Evolutionary conservation across 2,113 vertebrate species (phyloP).

Genomic region (Sitta europaea): DNA sequence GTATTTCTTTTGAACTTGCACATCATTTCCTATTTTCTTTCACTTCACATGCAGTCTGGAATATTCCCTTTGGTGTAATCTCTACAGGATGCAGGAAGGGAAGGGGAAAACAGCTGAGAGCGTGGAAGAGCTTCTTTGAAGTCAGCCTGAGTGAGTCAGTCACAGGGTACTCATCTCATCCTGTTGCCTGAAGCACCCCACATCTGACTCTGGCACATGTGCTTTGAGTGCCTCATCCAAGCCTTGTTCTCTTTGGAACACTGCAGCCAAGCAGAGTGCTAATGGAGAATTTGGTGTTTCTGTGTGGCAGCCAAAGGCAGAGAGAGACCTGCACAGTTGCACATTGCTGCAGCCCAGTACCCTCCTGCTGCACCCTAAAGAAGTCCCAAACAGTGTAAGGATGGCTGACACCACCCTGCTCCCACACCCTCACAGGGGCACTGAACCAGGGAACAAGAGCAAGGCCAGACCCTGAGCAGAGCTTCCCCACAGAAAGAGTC

Average conservation of each 20-base stretch:
- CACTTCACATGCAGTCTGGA: background rate
- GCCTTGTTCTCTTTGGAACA: background rate
- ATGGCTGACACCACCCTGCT: background rate
- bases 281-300: background rate
- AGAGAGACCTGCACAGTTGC: background rate
- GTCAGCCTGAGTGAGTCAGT: background rate
- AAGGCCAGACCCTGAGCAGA: background rate
- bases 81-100: background rate
- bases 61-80: background rate
- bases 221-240: background rate
- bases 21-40: background rate
- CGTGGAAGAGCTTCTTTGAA: background rate
- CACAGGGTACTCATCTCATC: background rate
- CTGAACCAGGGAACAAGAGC: background rate
- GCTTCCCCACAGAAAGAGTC: background rate
- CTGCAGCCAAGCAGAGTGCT: rapidly evolving
- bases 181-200: background rate
- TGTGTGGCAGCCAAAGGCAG: background rate
- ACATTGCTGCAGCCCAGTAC: background rate
- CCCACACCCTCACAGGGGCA: background rate
- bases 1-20: background rate
- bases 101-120: background rate
- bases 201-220: background rate
- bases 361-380: background rate
- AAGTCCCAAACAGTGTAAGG: background rate